These are phyloP conservation scores for Acanthurus lineatus DNA, from an alignment of 2,797 vertebrate genomes.

Conservation along the genomic window DNA sequence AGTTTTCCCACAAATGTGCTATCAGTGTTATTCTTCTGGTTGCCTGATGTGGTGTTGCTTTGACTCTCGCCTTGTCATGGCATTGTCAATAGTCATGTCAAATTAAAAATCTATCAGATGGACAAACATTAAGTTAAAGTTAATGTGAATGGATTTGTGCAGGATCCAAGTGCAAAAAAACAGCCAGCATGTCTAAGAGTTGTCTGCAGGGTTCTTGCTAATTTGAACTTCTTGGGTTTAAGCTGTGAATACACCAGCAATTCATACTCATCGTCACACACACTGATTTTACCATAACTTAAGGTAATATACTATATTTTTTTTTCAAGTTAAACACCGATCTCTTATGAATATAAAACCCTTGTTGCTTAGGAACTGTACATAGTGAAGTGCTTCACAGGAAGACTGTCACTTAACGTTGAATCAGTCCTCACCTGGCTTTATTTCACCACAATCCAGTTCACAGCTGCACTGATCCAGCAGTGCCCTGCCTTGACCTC, in stretches of 20 bases:
- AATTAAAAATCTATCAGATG: background rate
- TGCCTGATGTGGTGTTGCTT: slow-evolving; percentile 8
- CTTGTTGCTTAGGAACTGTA: background rate
- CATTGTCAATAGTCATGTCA: background rate
- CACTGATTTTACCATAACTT: no score
- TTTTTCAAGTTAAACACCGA: background rate
- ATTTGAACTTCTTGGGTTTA: no score
- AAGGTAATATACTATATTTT: background rate
- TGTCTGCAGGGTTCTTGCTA: background rate
- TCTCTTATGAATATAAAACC: background rate
- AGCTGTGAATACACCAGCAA: no score
- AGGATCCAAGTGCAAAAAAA: background rate
- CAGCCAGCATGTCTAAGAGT: background rate
- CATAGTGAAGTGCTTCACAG: background rate
- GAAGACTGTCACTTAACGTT: background rate
- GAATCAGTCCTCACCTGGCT: background rate
- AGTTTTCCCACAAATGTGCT: slow-evolving; percentile 8
- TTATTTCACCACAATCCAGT: background rate
- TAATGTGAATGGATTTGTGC: background rate
- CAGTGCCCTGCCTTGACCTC: background rate
- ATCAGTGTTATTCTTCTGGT: slow-evolving; percentile 6
- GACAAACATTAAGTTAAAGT: background rate
- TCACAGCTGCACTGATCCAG: background rate
- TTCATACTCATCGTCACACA: no score
- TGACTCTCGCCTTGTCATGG: background rate